Evolutionary conservation across 2,888 invertebrate genomes (phyloP).

Genomic region (Drosophila neotestacea): DNA sequence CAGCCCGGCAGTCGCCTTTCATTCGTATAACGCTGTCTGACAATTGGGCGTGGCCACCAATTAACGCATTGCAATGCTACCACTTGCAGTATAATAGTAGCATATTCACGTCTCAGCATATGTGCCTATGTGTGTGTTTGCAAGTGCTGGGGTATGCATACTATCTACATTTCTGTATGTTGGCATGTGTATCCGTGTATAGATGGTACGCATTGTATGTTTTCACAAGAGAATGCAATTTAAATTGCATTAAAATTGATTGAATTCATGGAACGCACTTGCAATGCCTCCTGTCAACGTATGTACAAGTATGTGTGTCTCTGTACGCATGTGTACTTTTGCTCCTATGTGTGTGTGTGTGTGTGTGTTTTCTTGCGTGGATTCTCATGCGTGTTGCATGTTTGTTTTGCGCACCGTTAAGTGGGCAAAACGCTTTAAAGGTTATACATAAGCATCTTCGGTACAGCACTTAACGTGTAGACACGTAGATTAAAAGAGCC

Average conservation of each 20-base stretch:
- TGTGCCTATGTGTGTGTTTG: slow-evolving; percentile 14
- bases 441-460: slow-evolving; percentile 49
- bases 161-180: slow-evolving; percentile 24
- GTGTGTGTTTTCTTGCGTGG: slow-evolving; percentile 10
- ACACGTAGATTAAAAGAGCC: background rate
- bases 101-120: slow-evolving; percentile 24
- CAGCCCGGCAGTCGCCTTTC: slow-evolving; percentile 14
- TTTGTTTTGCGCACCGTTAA: slow-evolving; percentile 59
- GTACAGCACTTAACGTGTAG: slow-evolving; percentile 9
- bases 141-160: slow-evolving; percentile 17
- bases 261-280: slow-evolving; percentile 74
- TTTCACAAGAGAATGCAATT: slow-evolving; percentile 80
- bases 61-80: slow-evolving; percentile 75
- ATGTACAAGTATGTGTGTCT: slow-evolving; percentile 3
- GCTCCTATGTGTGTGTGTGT: slow-evolving; percentile 10
- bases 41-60: slow-evolving; percentile 67
- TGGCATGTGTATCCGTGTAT: slow-evolving; percentile 30
- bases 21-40: slow-evolving; percentile 26
- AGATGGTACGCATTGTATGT: slow-evolving; percentile 68
- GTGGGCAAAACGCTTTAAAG: slow-evolving; percentile 60
- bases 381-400: slow-evolving; percentile 23
- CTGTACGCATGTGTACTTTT: background rate
- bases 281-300: slow-evolving; percentile 42
- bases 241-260: slow-evolving; percentile 84
- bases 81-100: slow-evolving; percentile 60